phyloP scores from a whole-genome alignment of 2,888 invertebrate species.

The Chrysodeixis includens region DNA sequence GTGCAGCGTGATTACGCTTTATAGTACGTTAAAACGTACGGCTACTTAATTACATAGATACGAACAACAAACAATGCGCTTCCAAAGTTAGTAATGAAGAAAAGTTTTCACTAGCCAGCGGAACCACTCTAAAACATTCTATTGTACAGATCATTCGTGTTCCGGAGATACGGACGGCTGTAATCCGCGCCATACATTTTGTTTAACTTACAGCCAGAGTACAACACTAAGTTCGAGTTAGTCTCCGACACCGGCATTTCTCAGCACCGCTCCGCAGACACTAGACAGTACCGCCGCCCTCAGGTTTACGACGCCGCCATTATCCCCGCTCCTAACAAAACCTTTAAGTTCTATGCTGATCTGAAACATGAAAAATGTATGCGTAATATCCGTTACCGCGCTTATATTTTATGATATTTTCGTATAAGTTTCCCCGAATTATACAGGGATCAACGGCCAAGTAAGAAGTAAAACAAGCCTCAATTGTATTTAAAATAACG shows the following conservation, averaged over 20 bases:
- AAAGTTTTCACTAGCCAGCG: background rate
- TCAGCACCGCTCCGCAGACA: slow-evolving; percentile 37
- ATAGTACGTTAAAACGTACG: no score
- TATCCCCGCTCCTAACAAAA: slow-evolving; percentile 53
- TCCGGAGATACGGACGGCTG: slow-evolving; percentile 1
- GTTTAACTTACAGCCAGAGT: slow-evolving; percentile 24
- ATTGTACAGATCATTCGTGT: background rate
- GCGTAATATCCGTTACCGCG: slow-evolving; percentile 45
- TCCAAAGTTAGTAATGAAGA: slow-evolving; percentile 4
- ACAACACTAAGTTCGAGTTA: slow-evolving; percentile 46
- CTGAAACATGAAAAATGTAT: slow-evolving; percentile 56
- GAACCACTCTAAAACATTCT: background rate
- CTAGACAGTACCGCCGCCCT: background rate
- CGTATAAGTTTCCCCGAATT: slow-evolving; percentile 49
- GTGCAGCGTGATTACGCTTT: no score
- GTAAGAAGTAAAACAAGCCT: slow-evolving; percentile 16
- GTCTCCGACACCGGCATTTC: slow-evolving; percentile 39
- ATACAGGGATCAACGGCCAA: slow-evolving; percentile 39
- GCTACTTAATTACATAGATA: no score
- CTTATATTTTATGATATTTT: slow-evolving; percentile 55
- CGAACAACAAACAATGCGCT: background rate
- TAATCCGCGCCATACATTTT: slow-evolving; percentile 31
- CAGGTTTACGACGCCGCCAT: slow-evolving; percentile 48
- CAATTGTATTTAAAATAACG: slow-evolving; percentile 25
- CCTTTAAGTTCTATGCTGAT: slow-evolving; percentile 50